A percentile compares a stretch with the other conserved stretches of the same genome.
phyloP scores from a whole-genome alignment of 2,888 invertebrate genomes.

The Habrosyne pyritoides region DNA sequence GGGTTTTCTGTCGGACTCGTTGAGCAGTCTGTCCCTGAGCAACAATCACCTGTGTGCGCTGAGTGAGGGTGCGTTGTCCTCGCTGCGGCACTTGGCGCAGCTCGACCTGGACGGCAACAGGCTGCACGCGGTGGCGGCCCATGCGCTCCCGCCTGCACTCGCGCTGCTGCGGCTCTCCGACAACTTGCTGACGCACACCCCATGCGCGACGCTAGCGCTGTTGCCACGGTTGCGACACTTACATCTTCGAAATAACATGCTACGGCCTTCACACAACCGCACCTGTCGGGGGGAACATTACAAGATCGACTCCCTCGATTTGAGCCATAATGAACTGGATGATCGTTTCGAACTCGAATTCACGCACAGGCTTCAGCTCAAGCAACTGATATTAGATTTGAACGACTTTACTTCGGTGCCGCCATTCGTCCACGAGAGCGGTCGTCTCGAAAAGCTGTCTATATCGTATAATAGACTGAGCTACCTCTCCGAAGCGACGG shows the following conservation, averaged over 20 bases:
- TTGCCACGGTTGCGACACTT: conserved; percentile 85
- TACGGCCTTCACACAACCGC: conserved; percentile 40
- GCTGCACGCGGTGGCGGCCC: conserved; percentile 82
- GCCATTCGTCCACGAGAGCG: conserved; percentile 84
- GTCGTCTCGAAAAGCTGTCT: conserved; percentile 88
- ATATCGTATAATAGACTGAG: conserved; percentile 88
- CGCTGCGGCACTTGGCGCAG: conserved; percentile 84
- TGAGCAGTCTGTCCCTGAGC: conserved; percentile 89
- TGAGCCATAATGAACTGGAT: conserved; percentile 90
- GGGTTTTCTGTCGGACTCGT: conserved; percentile 87
- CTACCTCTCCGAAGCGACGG: conserved; percentile 85
- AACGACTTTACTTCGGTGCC: conserved; percentile 88
- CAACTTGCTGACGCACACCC: conserved; percentile 85
- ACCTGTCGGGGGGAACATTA: conserved; percentile 64
- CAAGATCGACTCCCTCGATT: conserved; percentile 89
- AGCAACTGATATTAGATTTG: conserved; percentile 89
- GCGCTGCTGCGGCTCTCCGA: conserved; percentile 86
- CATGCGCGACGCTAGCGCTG: conserved; percentile 78
- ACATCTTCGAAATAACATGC: conserved; percentile 79
- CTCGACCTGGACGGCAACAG: conserved; percentile 88
- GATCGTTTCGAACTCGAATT: conserved; percentile 85
- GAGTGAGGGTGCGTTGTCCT: conserved; percentile 77
- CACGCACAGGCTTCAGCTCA: conserved; percentile 85
- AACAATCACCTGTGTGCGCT: conserved; percentile 87
- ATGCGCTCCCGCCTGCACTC: conserved; percentile 84